Conservation (phyloP, 1,140 invertebrate genomes). For the Harpegnathos saltator region DNA sequence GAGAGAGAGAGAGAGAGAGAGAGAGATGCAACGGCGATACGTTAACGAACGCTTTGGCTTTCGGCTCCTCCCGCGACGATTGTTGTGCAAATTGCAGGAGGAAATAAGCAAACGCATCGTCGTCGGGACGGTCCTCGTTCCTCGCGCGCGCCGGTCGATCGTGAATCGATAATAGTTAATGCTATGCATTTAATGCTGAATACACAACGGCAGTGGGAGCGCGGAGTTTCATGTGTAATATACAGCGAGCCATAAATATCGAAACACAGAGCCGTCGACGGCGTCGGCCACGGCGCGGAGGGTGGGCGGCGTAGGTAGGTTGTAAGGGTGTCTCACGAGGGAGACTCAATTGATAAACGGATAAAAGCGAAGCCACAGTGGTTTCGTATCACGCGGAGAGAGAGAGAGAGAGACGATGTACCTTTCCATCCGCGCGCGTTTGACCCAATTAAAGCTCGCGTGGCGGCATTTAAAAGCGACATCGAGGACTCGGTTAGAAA, state of each 20-base stretch:
- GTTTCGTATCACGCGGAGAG: slow-evolving; percentile 62
- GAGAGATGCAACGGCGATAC: background rate
- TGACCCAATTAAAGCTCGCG: slow-evolving; percentile 63
- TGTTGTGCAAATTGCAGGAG: background rate
- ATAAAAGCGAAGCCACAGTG: slow-evolving; percentile 67
- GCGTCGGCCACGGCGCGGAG: slow-evolving; percentile 49
- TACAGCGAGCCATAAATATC: slow-evolving; percentile 74
- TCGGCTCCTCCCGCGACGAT: background rate
- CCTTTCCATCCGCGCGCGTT: slow-evolving; percentile 43
- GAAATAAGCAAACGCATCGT: background rate
- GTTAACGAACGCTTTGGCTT: background rate
- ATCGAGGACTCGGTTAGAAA: slow-evolving; percentile 29
- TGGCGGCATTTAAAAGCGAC: slow-evolving; percentile 38
- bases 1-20: too few species aligned
- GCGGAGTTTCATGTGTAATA: slow-evolving; percentile 66
- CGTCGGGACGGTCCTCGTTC: background rate
- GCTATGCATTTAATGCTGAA: slow-evolving; percentile 60
- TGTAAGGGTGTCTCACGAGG: slow-evolving; percentile 61
- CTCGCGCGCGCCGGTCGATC: slow-evolving; percentile 4
- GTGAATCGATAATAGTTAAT: slow-evolving; percentile 57
- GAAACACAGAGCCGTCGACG: slow-evolving; percentile 72
- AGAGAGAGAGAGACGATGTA: too few species aligned
- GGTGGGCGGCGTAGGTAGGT: slow-evolving; percentile 36
- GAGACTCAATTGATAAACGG: slow-evolving; percentile 75
- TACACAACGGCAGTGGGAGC: slow-evolving; percentile 61